A percentile compares a stretch with the other conserved stretches of the same genome.
phyloP scores from a whole-genome alignment of 1,140 invertebrate genomes.

The Cotesia glomerata region DNA sequence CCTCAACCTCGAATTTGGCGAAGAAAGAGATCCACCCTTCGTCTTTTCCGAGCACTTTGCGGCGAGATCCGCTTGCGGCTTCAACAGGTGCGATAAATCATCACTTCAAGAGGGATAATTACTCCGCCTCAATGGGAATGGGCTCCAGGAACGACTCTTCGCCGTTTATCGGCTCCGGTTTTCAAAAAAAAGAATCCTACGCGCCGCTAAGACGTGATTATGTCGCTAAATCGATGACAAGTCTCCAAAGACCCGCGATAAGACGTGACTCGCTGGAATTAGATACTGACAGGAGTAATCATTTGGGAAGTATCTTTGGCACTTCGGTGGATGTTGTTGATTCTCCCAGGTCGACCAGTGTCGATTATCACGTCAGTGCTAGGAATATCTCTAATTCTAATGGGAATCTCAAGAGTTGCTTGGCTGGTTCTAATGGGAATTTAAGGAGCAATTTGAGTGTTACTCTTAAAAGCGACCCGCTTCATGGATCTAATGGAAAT shows the following conservation, averaged over 20 bases:
- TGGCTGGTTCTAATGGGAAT: slow-evolving; percentile 54
- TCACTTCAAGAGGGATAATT: slow-evolving; percentile 46
- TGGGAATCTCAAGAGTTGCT: slow-evolving; percentile 52
- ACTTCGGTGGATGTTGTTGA: slow-evolving; percentile 39
- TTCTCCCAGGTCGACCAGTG: slow-evolving; percentile 28
- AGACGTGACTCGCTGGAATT: slow-evolving; percentile 53
- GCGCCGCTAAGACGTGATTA: slow-evolving; percentile 53
- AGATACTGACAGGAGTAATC: slow-evolving; percentile 26
- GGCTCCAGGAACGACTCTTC: slow-evolving; percentile 49
- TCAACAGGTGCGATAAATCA: slow-evolving; percentile 61
- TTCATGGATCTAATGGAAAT: slow-evolving; percentile 53
- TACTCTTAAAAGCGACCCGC: slow-evolving; percentile 55
- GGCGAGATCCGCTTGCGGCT: slow-evolving; percentile 65
- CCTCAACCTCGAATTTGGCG: no score
- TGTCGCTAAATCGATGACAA: slow-evolving; percentile 58
- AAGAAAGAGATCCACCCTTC: slow-evolving; percentile 72
- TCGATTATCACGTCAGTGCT: background rate
- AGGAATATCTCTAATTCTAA: slow-evolving; percentile 42
- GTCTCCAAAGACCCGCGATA: slow-evolving; percentile 44
- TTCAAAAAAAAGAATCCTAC: slow-evolving; percentile 65
- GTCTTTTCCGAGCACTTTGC: slow-evolving; percentile 70
- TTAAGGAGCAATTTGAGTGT: slow-evolving; percentile 53
- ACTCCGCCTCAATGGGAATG: slow-evolving; percentile 9
- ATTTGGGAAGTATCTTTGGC: slow-evolving; percentile 41
- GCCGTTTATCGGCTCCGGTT: slow-evolving; percentile 48